Conservation (phyloP, 2,797 vertebrate genomes). For the Centroberyx gerrardi region DNA sequence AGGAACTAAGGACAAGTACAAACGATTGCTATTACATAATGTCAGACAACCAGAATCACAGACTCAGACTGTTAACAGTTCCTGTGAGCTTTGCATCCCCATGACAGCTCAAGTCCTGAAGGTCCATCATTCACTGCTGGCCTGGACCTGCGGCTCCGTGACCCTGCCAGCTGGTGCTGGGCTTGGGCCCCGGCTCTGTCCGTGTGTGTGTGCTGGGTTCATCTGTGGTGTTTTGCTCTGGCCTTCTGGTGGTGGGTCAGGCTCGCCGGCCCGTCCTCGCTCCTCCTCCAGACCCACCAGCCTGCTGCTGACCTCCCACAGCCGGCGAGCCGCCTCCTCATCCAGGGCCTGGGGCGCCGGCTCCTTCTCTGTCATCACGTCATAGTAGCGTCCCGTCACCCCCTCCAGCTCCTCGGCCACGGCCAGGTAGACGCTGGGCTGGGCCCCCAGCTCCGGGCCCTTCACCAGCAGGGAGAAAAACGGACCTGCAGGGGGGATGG, state of each 20-base stretch:
- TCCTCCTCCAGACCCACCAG: slow-evolving; percentile 85
- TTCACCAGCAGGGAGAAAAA: slow-evolving; percentile 90
- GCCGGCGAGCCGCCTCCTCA: slow-evolving; percentile 79
- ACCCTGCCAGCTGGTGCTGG: slow-evolving; percentile 34
- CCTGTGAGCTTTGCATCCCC: neutral
- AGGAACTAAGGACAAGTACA: slow-evolving; percentile 41
- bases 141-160: slow-evolving; percentile 39
- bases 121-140: slow-evolving; percentile 27
- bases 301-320: slow-evolving; percentile 89
- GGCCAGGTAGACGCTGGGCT: slow-evolving; percentile 87
- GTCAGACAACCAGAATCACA: slow-evolving; percentile 21
- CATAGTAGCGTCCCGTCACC: slow-evolving; percentile 89
- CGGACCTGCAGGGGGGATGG: slow-evolving; percentile 80
- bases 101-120: slow-evolving; percentile 35
- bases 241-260: slow-evolving; percentile 35
- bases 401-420: slow-evolving; percentile 87
- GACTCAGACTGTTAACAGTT: slow-evolving; percentile 37
- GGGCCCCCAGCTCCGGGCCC: slow-evolving; percentile 87
- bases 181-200: slow-evolving; percentile 38
- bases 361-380: slow-evolving; percentile 87
- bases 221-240: slow-evolving; percentile 42
- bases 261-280: slow-evolving; percentile 27
- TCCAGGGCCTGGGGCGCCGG: slow-evolving; percentile 88
- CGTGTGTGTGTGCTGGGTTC: slow-evolving; percentile 17
- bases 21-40: neutral